phyloP scores from a whole-genome alignment of 2,797 vertebrate genomes.

The Myotis findleyi region DNA sequence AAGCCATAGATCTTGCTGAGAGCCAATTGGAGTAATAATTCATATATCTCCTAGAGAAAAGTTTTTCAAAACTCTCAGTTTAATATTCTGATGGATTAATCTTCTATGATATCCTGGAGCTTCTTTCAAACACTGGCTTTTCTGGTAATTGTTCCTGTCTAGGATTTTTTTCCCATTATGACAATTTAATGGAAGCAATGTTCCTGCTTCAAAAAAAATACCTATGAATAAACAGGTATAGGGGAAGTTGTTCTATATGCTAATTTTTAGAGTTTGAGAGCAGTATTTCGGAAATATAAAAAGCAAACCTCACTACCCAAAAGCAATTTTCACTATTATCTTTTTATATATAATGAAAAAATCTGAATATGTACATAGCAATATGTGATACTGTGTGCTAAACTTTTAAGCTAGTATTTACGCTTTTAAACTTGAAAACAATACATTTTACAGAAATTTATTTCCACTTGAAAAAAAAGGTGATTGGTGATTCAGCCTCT shows the following conservation, averaged over 20 bases:
- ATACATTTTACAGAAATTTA: neutral
- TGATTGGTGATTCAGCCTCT: neutral
- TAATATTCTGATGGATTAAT: slow-evolving; percentile 57
- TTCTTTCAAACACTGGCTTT: slow-evolving; percentile 68
- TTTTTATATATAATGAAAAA: neutral
- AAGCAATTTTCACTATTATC: neutral
- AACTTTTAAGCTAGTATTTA: neutral
- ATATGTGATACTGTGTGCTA: neutral
- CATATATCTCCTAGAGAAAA: slow-evolving; percentile 60
- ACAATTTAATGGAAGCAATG: slow-evolving; percentile 63
- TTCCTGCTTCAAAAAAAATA: slow-evolving; percentile 61
- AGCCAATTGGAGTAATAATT: slow-evolving; percentile 64
- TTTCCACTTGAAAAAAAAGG: neutral
- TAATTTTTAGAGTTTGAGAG: neutral
- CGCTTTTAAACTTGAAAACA: neutral
- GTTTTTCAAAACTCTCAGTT: slow-evolving; percentile 49
- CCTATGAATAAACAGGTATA: neutral
- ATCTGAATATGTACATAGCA: neutral
- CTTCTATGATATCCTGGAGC: slow-evolving; percentile 38
- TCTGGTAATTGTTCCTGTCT: slow-evolving; percentile 33
- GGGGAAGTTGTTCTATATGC: neutral
- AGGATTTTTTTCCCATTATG: slow-evolving; percentile 37
- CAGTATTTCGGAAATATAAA: slow-evolving; percentile 22
- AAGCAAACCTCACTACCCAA: neutral
- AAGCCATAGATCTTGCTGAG: slow-evolving; percentile 58